Conservation (phyloP, 30 jellyfish, hydroid and myxozoan species). For the Aurelia aurita complex sp. Pacific region DNA sequence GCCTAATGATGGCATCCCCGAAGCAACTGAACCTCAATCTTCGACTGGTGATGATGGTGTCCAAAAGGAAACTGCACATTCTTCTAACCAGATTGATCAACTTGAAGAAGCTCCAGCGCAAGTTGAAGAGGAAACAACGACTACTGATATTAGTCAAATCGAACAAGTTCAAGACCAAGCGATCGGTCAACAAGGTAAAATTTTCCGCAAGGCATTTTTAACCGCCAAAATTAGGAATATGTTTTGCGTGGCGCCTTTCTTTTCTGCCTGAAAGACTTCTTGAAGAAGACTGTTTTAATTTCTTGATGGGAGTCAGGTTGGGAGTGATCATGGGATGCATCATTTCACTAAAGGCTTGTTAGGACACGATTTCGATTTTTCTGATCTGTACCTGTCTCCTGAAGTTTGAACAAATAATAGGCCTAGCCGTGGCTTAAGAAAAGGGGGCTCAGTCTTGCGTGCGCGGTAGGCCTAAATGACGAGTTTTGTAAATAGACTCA, state of each 20-base stretch:
- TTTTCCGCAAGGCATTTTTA: background rate
- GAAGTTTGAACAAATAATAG: too few relatives aligned
- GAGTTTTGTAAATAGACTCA: too few relatives aligned
- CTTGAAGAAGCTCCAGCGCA: constrained; percentile 11
- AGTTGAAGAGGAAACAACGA: constrained; percentile 30
- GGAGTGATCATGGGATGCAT: too few relatives aligned
- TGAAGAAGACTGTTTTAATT: too few relatives aligned
- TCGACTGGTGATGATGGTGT: constrained; percentile 9
- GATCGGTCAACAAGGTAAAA: constrained; percentile 29
- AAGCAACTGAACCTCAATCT: constrained; percentile 7
- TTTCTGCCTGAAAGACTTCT: background rate
- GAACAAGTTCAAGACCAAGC: constrained; percentile 8
- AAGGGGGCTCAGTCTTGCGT: too few relatives aligned
- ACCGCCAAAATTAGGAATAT: constrained; percentile 20
- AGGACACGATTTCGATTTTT: too few relatives aligned
- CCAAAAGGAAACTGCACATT: constrained; percentile 9
- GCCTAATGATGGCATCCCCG: constrained; percentile 9
- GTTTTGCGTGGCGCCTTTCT: background rate
- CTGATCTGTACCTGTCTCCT: too few relatives aligned
- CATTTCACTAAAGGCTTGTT: too few relatives aligned
- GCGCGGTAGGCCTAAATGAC: too few relatives aligned
- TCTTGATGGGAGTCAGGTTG: too few relatives aligned
- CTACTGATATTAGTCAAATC: background rate
- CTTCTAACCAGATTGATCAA: constrained; percentile 13
- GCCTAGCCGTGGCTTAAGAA: too few relatives aligned